A percentile compares a stretch with the other conserved stretches of the same genome.
Evolutionary conservation across 2,888 invertebrate species (phyloP).

Genomic region (Plemyria rubiginata): DNA sequence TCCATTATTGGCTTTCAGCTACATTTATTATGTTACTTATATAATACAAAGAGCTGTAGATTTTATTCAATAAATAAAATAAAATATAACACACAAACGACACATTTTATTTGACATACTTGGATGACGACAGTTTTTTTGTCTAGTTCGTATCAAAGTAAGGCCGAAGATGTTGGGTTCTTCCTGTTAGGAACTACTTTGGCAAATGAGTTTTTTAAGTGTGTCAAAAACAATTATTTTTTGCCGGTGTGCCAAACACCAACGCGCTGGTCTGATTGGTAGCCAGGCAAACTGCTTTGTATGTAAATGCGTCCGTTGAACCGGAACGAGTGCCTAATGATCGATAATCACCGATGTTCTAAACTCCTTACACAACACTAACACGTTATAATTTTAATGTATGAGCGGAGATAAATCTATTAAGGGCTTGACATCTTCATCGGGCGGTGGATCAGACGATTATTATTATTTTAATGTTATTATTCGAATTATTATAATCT

Average conservation of each 20-base stretch:
- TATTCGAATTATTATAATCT: conserved; percentile 83
- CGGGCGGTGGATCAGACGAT: conserved; percentile 60
- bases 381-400: conserved; percentile 64
- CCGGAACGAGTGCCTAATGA: conserved; percentile 65
- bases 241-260: too few relatives aligned
- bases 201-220: neutral
- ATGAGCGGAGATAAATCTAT: conserved; percentile 75
- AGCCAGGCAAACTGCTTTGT: neutral
- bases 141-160: neutral
- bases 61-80: too few relatives aligned
- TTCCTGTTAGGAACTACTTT: too few relatives aligned
- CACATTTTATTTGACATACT: too few relatives aligned
- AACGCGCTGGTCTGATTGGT: neutral
- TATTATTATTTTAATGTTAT: conserved; percentile 82
- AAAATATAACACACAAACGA: too few relatives aligned
- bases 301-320: conserved; percentile 24
- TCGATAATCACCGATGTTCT: conserved; percentile 56
- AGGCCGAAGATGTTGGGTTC: neutral
- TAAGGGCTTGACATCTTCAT: conserved; percentile 71
- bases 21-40: too few relatives aligned
- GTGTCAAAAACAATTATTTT: neutral
- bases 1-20: too few relatives aligned
- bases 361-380: conserved; percentile 55
- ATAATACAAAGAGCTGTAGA: too few relatives aligned
- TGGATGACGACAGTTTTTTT: too few relatives aligned